Base-by-base conservation (phyloP, 2,888 invertebrate genomes). In the Timandra comae region DNA sequence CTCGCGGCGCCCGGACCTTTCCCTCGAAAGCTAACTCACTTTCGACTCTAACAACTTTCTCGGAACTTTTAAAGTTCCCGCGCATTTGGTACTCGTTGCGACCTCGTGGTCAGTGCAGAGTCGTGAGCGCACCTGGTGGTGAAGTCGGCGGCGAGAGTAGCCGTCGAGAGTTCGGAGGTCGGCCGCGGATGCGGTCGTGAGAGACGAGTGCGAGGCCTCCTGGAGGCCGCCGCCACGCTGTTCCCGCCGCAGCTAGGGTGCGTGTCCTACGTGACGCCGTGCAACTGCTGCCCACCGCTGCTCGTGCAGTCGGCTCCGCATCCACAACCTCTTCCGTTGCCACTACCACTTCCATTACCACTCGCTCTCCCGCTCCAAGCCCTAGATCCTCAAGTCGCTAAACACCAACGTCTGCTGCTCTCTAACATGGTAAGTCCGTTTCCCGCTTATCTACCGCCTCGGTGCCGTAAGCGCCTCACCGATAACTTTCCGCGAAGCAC, bases 191-290 rank as follows among this genome's bases (percentile, higher is more conserved):
- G 84, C 81, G 82, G 79, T 81, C 79, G 78, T 82, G 60, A 81
- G 77, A 77, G 70, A 74, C 73, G 74, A 54, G 76, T 71, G 67
- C 70, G 64, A 78, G 85, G 85, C 84, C 84, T 84, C 85, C 49
- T 62, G 73, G 84, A 84, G 85, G 84, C 82, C 84, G 84, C 82
- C 84, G 81, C 67, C 85, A 84, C 84, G 82, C 84, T 85, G 85
- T 85, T 85, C 80, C 79, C 84, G 76, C 84, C 84, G 85, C 85
- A 82, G 85, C 79, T 82, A 55, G 82, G 81, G 78, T 84, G 85
- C 76, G 86, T 82, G 77, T 76, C 84, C 73, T 82, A 85, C 80
- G 85, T 79, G 74, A 77, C 78, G 76, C 79, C 77, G 73, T 84
- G 84, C 77, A 73, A 76, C 67, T 85, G 84, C 73, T 84, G 82